Percentiles rank a stretch among this genome's conserved stretches.
These are phyloP conservation scores for Schizaphis graminum DNA, from an alignment of 2,888 invertebrate species.

Conservation along the genomic window DNA sequence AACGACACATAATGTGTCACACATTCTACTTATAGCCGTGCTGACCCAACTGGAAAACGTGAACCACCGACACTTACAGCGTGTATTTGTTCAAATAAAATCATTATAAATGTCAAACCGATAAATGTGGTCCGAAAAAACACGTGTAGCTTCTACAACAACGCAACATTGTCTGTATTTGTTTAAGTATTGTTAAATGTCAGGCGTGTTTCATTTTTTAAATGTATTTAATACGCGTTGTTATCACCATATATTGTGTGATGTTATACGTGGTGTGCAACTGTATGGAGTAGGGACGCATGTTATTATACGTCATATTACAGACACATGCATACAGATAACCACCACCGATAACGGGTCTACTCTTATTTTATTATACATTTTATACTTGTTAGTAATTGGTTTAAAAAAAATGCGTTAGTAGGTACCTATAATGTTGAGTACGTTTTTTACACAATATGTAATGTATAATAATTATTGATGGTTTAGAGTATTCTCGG, in stretches of 20 bases:
- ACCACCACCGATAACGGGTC: background rate
- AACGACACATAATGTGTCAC: background rate
- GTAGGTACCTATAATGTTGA: background rate
- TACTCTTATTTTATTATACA: background rate
- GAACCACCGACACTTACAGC: background rate
- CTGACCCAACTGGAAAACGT: conserved; percentile 35
- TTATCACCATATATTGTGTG: background rate
- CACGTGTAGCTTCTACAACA: background rate
- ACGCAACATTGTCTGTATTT: conserved; percentile 7
- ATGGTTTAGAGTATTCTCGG: background rate
- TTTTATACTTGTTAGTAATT: background rate
- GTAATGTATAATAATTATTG: background rate
- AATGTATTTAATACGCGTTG: conserved; percentile 2
- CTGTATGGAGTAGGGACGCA: background rate
- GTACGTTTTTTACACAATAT: background rate
- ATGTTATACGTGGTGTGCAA: background rate
- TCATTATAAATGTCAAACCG: background rate
- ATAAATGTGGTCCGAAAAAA: conserved; percentile 20
- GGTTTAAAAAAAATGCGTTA: background rate
- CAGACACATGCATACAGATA: background rate
- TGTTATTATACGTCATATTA: background rate
- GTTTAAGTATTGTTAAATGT: background rate
- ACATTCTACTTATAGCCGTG: background rate
- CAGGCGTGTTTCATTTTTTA: background rate
- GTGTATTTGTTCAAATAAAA: background rate